Evolutionary conservation across 2,113 vertebrate genomes (phyloP).

Genomic region (Accipiter cooperii): DNA sequence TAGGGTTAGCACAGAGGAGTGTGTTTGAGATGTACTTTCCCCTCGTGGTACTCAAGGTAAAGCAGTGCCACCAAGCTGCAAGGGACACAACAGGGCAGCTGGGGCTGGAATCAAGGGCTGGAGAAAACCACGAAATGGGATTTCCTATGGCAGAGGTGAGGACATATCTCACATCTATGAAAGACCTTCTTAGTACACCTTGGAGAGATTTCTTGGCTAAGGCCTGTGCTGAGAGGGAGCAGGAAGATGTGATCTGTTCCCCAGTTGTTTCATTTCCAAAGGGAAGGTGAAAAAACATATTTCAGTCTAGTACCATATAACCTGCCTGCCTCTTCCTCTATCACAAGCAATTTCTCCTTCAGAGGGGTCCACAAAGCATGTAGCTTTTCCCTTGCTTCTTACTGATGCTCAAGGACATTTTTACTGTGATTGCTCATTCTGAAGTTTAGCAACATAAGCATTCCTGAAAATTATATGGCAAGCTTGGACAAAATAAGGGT

Average conservation of each 20-base stretch:
- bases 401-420: not conserved
- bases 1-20: not conserved
- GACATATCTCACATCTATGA: accelerated
- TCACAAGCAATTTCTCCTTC: not conserved
- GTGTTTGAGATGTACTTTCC: not conserved
- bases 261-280: not conserved
- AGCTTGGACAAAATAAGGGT: not conserved
- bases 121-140: not conserved
- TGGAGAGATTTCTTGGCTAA: not conserved
- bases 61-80: not conserved
- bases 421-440: not conserved
- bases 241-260: not conserved
- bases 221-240: not conserved
- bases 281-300: not conserved
- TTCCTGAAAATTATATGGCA: not conserved
- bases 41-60: not conserved
- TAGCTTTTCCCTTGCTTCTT: not conserved
- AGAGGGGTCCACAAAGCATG: not conserved
- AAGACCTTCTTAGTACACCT: not conserved
- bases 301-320: not conserved
- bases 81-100: not conserved
- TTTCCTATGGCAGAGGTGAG: not conserved
- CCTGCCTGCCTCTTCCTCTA: not conserved
- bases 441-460: not conserved
- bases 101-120: not conserved